Conservation (phyloP, 2,113 vertebrate species). For the Recurvirostra avosetta region DNA sequence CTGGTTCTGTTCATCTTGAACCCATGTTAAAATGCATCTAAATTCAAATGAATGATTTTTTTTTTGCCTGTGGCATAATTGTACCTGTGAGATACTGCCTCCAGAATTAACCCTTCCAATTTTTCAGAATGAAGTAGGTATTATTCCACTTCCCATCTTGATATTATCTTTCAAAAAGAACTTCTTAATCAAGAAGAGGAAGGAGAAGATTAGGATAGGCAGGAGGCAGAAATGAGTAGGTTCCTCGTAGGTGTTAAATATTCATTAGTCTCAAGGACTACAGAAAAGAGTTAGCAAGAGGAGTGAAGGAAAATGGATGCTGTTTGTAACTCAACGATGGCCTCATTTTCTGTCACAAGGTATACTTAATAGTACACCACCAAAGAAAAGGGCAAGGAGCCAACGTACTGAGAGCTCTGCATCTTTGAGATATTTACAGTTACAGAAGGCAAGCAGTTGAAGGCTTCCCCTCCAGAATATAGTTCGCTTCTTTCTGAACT, state of each 20-base stretch:
- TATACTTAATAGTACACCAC: not conserved
- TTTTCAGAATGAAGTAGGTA: not conserved
- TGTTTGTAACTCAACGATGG: not conserved
- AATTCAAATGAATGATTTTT: not conserved
- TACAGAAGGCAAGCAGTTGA: not conserved
- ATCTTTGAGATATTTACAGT: not conserved
- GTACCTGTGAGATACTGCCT: not conserved
- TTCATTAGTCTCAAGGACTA: not conserved
- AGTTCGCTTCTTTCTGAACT: not conserved
- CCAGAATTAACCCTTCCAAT: not conserved
- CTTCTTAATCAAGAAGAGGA: not conserved
- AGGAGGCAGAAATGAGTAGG: not conserved
- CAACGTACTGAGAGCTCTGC: not conserved
- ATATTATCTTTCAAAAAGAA: not conserved
- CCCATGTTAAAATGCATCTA: not conserved
- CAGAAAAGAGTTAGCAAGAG: not conserved
- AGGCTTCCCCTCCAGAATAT: not conserved
- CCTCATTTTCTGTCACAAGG: not conserved
- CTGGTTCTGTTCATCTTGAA: not conserved
- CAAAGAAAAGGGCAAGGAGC: not conserved
- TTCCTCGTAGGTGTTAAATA: not conserved
- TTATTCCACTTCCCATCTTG: not conserved
- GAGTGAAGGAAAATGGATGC: not conserved
- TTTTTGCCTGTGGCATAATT: not conserved
- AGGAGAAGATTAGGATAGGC: not conserved